Percentiles rank a stretch among this genome's conserved stretches.
These are phyloP conservation scores for Gonioctena quinquepunctata DNA, from an alignment of 1,140 invertebrate species.

Conservation along the genomic window DNA sequence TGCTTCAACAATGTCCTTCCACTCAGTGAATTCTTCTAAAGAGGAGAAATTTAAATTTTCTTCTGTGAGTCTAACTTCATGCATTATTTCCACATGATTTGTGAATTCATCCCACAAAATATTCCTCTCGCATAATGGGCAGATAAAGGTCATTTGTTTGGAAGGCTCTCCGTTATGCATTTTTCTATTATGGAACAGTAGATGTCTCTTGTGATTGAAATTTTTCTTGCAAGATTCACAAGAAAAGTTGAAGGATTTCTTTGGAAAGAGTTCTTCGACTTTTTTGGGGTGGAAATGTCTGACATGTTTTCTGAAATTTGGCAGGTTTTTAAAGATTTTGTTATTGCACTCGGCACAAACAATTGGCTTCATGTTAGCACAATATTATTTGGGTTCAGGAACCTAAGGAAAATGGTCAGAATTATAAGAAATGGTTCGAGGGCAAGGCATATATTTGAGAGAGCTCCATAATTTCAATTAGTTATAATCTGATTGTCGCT, in stretches of 20 bases:
- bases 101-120: background rate
- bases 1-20: background rate
- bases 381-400: too few species aligned
- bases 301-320: background rate
- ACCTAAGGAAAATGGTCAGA: too few species aligned
- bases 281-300: background rate
- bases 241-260: background rate
- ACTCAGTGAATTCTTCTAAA: background rate
- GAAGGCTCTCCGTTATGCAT: background rate
- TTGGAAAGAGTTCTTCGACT: background rate
- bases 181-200: background rate
- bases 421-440: too few species aligned
- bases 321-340: background rate
- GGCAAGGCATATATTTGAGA: too few species aligned
- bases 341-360: background rate
- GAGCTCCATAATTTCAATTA: too few species aligned
- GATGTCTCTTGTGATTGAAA: conserved; percentile 1
- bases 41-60: background rate
- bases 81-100: background rate
- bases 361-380: background rate
- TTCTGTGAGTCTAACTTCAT: background rate
- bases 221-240: conserved; percentile 1
- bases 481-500: too few species aligned
- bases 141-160: background rate
- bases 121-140: background rate